These are phyloP conservation scores for Rhinolophus sinicus DNA, from an alignment of 2,113 vertebrate genomes.

Conservation along the genomic window DNA sequence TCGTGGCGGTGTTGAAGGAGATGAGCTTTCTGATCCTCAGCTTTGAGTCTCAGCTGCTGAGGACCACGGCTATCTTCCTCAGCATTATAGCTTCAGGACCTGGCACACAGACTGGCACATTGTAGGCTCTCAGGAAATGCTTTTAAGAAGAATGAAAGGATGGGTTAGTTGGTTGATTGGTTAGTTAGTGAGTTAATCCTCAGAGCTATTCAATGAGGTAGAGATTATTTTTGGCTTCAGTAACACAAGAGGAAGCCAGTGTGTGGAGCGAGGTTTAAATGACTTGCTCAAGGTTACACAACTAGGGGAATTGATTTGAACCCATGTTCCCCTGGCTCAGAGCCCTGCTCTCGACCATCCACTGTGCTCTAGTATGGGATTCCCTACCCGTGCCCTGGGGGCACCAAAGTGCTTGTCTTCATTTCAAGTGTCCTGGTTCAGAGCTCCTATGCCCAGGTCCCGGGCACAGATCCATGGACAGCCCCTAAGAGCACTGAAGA, in stretches of 20 bases:
- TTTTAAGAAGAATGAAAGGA: background rate
- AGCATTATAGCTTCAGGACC: background rate
- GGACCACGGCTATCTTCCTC: background rate
- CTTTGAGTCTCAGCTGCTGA: background rate
- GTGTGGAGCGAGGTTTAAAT: background rate
- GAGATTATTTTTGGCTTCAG: background rate
- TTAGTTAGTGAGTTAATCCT: background rate
- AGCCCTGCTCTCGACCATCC: background rate
- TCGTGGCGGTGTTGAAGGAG: background rate
- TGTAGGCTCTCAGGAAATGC: background rate
- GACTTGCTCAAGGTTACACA: background rate
- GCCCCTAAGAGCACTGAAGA: background rate
- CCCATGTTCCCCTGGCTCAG: background rate
- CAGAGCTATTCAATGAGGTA: background rate
- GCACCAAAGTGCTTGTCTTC: background rate
- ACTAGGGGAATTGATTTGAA: background rate
- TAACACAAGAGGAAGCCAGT: background rate
- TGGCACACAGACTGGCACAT: background rate
- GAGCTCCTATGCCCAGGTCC: background rate
- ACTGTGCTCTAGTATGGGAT: no score
- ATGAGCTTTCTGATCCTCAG: background rate
- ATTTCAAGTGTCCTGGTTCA: background rate
- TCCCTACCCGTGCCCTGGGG: background rate
- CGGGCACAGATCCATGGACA: rapidly evolving
- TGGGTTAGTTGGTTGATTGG: background rate